Conservation (phyloP, 2,797 vertebrate genomes). For the Syncerus caffer region DNA sequence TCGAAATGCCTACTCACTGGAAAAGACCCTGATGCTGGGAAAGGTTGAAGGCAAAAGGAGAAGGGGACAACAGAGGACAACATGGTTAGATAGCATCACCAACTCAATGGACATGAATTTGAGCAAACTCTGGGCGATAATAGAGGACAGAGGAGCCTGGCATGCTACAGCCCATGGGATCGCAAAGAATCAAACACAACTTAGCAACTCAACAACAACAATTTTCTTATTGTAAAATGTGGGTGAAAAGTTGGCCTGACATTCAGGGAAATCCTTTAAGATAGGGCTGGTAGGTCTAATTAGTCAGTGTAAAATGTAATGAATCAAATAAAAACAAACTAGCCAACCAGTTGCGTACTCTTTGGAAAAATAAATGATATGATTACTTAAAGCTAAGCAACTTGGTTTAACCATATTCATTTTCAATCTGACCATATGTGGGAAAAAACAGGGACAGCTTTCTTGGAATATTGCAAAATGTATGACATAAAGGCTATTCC, state of each 20-base stretch:
- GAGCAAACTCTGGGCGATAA: not conserved
- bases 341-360: not conserved
- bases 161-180: not conserved
- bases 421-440: not conserved
- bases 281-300: not conserved
- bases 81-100: not conserved
- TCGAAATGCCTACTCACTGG: not conserved
- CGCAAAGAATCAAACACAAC: not conserved
- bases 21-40: not conserved
- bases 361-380: slow-evolving; percentile 9
- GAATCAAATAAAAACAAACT: not conserved
- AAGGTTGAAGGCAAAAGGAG: not conserved
- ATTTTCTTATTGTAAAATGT: not conserved
- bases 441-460: not conserved
- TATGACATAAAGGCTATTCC: not conserved
- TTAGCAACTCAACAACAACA: not conserved
- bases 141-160: not conserved
- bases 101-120: not conserved
- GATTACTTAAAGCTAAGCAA: slow-evolving; percentile 6
- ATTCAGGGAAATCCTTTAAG: not conserved
- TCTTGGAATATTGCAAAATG: not conserved
- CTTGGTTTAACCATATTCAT: not conserved
- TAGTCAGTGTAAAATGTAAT: not conserved
- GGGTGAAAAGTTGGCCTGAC: not conserved
- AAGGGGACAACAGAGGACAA: not conserved